These are phyloP conservation scores for Gallirallus australis DNA, from an alignment of 2,797 vertebrate genomes.

Conservation along the genomic window DNA sequence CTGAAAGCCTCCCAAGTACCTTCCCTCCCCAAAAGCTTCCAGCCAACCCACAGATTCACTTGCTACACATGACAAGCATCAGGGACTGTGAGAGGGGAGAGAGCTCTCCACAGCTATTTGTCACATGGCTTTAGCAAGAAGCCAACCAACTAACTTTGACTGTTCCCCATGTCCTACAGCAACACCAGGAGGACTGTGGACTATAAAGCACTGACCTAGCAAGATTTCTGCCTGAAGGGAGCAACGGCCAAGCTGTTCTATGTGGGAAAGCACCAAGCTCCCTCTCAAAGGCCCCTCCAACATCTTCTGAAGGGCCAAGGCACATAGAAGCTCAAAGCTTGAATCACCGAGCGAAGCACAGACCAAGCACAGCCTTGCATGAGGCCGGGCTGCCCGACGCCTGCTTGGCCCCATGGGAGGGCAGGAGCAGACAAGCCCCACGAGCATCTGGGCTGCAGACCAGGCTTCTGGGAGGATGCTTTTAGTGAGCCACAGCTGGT, in stretches of 20 bases:
- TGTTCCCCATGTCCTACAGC: neutral
- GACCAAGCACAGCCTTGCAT: neutral
- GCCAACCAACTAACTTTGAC: neutral
- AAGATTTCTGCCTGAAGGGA: neutral
- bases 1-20: conserved; percentile 10
- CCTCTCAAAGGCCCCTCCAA: neutral
- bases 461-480: neutral
- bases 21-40: neutral
- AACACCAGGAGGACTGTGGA: neutral
- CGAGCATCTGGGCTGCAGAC: neutral
- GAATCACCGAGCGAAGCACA: neutral
- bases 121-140: neutral
- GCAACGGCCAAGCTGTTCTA: neutral
- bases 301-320: neutral
- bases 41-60: neutral
- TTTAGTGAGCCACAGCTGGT: neutral
- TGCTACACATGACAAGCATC: neutral
- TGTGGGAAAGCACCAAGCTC: neutral
- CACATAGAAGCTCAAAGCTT: neutral
- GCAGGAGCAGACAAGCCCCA: neutral
- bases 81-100: neutral
- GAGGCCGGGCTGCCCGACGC: neutral
- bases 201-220: neutral
- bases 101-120: neutral
- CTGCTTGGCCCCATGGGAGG: neutral